These are phyloP conservation scores for Eudasyphora cyanicolor DNA, from an alignment of 2,888 invertebrate species.

Conservation along the genomic window DNA sequence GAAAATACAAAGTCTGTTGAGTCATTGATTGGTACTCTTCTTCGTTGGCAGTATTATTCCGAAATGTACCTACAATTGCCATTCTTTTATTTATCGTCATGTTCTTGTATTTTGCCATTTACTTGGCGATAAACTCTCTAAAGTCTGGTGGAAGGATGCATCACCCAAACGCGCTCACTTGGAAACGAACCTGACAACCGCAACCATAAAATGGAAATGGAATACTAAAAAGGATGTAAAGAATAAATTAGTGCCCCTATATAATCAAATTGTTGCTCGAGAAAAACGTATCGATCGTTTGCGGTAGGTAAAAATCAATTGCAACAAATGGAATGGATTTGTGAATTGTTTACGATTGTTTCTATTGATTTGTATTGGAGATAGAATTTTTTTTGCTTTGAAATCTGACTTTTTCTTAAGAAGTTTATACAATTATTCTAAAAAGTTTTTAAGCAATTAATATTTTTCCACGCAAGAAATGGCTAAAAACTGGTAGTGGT, in stretches of 20 bases:
- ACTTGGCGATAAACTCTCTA: neutral
- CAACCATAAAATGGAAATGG: neutral
- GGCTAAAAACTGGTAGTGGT: no score
- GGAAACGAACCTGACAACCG: neutral
- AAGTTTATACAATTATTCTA: no score
- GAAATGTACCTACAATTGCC: neutral
- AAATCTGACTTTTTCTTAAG: no score
- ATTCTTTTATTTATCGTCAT: neutral
- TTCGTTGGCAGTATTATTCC: neutral
- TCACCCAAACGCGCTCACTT: neutral
- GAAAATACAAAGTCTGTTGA: conserved; percentile 2
- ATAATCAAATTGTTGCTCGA: neutral
- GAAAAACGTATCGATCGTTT: neutral
- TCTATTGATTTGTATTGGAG: no score
- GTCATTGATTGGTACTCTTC: neutral
- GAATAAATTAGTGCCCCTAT: neutral
- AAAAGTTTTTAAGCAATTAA: no score
- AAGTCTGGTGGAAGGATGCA: neutral
- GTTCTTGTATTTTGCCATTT: neutral
- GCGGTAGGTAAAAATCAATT: neutral
- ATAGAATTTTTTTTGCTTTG: no score
- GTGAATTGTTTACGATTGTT: no score
- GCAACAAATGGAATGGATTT: no score
- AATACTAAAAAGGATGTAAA: neutral
- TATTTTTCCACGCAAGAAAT: no score